phyloP scores from a whole-genome alignment of 37 sponge, comb jelly and placozoan species.

The Spongilla lacustris region DNA sequence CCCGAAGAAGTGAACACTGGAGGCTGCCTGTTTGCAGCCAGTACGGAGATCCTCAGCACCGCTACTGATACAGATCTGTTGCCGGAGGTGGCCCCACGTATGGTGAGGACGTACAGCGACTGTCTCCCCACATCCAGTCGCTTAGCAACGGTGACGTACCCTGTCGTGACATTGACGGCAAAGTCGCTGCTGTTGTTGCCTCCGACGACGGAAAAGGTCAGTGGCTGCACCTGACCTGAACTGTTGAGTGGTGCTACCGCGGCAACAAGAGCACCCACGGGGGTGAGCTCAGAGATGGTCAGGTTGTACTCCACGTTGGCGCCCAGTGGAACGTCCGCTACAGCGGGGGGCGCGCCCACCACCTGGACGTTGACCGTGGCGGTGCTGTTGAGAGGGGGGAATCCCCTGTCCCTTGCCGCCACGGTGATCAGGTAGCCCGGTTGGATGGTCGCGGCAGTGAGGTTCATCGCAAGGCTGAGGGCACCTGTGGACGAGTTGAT shows the following conservation, averaged over 20 bases:
- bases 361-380: constrained; percentile 19
- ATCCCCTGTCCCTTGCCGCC: constrained; percentile 16
- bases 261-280: too few species aligned
- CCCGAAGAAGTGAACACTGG: constrained; percentile 8
- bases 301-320: background rate
- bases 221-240: too few species aligned
- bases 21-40: constrained; percentile 21
- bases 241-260: too few species aligned
- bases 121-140: constrained; percentile 10
- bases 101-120: constrained; percentile 3
- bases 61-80: background rate
- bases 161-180: constrained; percentile 14
- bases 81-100: constrained; percentile 4
- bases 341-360: background rate
- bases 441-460: background rate
- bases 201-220: too few species aligned
- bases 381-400: constrained; percentile 18
- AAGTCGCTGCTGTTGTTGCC: background rate
- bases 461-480: background rate
- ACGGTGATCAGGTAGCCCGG: constrained; percentile 12
- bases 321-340: background rate
- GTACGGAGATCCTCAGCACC: constrained; percentile 7
- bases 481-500: constrained; percentile 13
- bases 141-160: background rate
- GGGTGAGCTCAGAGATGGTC: too few species aligned